A percentile compares a stretch with the other conserved stretches of the same genome.
Evolutionary conservation across 64 coral and sea anemone genomes (phyloP).

Genomic region (Porites australiensis): DNA sequence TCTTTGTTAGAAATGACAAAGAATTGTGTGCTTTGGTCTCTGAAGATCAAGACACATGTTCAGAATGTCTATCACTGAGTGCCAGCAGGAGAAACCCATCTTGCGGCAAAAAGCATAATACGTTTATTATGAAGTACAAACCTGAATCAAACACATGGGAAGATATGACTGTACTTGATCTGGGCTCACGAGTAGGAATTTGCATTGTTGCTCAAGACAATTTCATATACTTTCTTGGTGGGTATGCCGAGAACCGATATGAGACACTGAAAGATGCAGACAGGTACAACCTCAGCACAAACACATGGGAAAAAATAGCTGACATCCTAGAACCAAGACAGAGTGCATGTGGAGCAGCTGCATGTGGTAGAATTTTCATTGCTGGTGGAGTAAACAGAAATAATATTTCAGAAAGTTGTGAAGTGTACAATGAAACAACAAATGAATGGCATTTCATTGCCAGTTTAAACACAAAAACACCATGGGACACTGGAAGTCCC

Average conservation of each 20-base stretch:
- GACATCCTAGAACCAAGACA: not conserved
- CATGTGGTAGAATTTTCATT: not conserved
- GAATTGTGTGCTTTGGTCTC: not conserved
- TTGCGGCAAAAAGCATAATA: no score
- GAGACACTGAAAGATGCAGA: not conserved
- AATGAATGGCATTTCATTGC: not conserved
- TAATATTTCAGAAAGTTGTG: not conserved
- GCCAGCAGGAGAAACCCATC: no score
- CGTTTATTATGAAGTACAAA: not conserved
- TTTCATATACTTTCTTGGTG: conserved; percentile 9
- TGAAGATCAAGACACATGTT: not conserved
- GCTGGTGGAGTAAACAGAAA: not conserved
- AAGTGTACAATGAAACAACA: not conserved
- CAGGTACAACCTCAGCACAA: not conserved
- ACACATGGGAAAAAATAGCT: not conserved
- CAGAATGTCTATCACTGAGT: no score
- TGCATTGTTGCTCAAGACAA: not conserved
- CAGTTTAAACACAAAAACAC: no score
- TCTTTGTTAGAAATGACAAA: not conserved
- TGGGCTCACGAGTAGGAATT: not conserved
- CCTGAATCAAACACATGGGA: not conserved
- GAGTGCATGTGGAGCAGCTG: not conserved
- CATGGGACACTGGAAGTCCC: no score
- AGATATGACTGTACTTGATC: not conserved
- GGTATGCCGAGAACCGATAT: not conserved